Conservation (phyloP, 2,797 vertebrate genomes). For the Saxicola maurus region DNA sequence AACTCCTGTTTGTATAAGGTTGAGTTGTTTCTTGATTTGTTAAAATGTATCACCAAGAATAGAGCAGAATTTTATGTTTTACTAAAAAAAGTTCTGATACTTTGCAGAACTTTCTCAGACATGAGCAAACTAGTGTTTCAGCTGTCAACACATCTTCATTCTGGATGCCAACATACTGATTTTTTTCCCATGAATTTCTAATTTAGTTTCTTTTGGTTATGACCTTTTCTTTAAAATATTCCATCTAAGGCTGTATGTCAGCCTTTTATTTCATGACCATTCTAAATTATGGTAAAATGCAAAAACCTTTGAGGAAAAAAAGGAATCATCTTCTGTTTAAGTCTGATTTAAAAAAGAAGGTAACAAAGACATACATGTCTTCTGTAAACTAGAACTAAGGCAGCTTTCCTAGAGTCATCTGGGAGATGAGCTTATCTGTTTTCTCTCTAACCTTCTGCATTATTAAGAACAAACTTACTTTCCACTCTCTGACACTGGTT, state of each 20-base stretch:
- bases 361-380: background rate
- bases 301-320: background rate
- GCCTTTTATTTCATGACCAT: background rate
- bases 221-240: background rate
- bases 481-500: background rate
- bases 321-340: background rate
- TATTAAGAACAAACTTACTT: constrained; percentile 1
- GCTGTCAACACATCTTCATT: background rate
- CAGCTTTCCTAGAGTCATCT: background rate
- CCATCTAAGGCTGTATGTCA: background rate
- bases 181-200: background rate
- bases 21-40: background rate
- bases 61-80: background rate
- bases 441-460: background rate
- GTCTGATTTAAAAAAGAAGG: background rate
- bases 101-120: background rate
- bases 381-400: background rate
- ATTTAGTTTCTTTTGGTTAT: background rate
- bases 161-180: background rate
- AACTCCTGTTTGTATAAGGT: background rate
- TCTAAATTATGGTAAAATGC: background rate
- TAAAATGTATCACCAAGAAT: background rate
- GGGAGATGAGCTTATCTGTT: background rate
- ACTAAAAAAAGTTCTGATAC: background rate
- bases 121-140: background rate